Percentiles rank a stretch among this genome's conserved stretches.
Conservation (phyloP, 2,113 vertebrate species). For the Hypanus sabinus region DNA sequence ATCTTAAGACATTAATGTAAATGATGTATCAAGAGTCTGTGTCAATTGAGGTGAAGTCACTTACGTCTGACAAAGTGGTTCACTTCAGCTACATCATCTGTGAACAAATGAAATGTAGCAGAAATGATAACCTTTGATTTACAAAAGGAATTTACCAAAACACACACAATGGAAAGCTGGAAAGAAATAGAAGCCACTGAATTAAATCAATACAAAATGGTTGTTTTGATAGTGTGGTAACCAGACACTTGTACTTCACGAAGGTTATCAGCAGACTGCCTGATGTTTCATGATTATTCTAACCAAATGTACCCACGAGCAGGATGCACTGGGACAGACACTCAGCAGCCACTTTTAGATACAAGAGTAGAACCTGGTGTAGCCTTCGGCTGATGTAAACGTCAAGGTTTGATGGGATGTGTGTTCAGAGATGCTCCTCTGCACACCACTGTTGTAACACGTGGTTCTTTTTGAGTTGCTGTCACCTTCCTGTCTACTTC, state of each 20-base stretch:
- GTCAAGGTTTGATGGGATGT: too few relatives aligned
- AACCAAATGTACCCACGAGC: background rate
- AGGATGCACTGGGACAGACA: too few relatives aligned
- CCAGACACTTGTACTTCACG: background rate
- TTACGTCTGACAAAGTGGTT: background rate
- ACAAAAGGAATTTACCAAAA: background rate
- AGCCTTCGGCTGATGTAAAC: too few relatives aligned
- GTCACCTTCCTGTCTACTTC: too few relatives aligned
- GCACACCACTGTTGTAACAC: too few relatives aligned
- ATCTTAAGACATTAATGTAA: background rate
- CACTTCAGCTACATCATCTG: background rate
- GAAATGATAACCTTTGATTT: slow-evolving; percentile 8
- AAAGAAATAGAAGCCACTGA: background rate
- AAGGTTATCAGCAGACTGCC: background rate
- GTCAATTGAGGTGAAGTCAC: background rate
- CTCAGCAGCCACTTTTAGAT: too few relatives aligned
- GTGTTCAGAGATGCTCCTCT: too few relatives aligned
- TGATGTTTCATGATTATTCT: background rate
- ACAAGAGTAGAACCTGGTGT: too few relatives aligned
- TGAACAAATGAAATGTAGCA: background rate
- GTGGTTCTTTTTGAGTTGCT: too few relatives aligned
- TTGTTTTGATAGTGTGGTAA: background rate
- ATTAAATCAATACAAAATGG: background rate
- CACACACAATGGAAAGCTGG: background rate
- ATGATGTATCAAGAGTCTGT: background rate